Conservation (phyloP, 37 sponge, comb jelly and placozoan genomes). For the Ephydatia muelleri region DNA sequence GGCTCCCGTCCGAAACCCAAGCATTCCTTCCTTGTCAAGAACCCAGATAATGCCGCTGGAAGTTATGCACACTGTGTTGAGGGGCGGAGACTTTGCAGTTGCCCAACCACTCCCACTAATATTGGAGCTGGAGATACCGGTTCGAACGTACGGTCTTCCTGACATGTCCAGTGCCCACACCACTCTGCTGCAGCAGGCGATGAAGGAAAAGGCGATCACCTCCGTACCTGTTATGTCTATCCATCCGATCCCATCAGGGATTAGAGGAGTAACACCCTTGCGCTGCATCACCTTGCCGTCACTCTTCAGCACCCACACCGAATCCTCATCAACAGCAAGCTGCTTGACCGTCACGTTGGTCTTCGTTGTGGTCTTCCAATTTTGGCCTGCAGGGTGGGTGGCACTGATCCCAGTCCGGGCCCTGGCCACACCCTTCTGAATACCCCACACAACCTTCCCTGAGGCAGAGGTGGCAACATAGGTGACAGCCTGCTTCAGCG, state of each 20-base stretch:
- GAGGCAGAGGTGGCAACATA: conserved; percentile 52
- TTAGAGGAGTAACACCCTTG: conserved; percentile 39
- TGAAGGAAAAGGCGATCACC: conserved; percentile 16
- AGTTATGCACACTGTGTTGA: conserved; percentile 41
- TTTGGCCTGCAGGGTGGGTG: conserved; percentile 30
- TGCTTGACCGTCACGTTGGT: conserved; percentile 29
- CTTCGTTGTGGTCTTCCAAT: conserved; percentile 50
- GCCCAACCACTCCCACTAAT: conserved; percentile 51
- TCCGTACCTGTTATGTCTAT: conserved; percentile 18
- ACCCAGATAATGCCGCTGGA: conserved; percentile 65
- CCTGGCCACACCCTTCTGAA: conserved; percentile 46
- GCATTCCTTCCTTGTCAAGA: conserved; percentile 37
- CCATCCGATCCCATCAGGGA: conserved; percentile 62
- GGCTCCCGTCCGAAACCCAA: conserved; percentile 70
- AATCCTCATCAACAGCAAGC: conserved; percentile 41
- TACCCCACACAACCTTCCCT: conserved; percentile 63
- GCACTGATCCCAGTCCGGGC: conserved; percentile 55
- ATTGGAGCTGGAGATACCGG: conserved; percentile 27
- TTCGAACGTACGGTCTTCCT: conserved; percentile 41
- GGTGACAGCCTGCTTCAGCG: conserved; percentile 32
- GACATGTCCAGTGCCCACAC: conserved; percentile 43
- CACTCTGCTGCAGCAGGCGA: conserved; percentile 36
- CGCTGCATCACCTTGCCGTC: conserved; percentile 61
- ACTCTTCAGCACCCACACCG: conserved; percentile 53
- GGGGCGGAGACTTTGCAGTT: conserved; percentile 35